Evolutionary conservation across 2,888 invertebrate species (phyloP).

Genomic region (Yponomeuta plumbellus): DNA sequence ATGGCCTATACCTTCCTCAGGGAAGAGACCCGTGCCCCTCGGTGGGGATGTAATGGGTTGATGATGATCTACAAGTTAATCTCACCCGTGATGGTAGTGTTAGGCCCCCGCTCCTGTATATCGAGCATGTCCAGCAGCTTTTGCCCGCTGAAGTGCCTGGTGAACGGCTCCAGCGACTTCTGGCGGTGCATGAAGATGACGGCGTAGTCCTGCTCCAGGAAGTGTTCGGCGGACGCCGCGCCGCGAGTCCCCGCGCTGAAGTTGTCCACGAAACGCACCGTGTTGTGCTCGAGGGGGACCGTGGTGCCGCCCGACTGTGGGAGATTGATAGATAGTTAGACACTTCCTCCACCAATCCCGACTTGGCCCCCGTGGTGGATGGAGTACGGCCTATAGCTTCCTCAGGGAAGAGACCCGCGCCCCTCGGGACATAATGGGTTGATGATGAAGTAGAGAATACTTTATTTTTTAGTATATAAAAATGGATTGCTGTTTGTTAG

Average conservation of each 20-base stretch:
- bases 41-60: too few species aligned
- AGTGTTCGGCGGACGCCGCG: conserved; percentile 96
- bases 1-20: too few species aligned
- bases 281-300: conserved; percentile 96
- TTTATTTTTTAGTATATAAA: too few species aligned
- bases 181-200: conserved; percentile 96
- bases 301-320: conserved; percentile 95
- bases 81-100: conserved; percentile 80
- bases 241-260: conserved; percentile 98
- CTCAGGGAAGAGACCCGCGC: too few species aligned
- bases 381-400: too few species aligned
- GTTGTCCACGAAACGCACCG: conserved; percentile 98
- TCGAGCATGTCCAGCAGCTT: conserved; percentile 88
- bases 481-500: too few species aligned
- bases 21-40: too few species aligned
- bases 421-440: too few species aligned
- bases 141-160: conserved; percentile 88
- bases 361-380: too few species aligned
- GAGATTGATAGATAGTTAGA: too few species aligned
- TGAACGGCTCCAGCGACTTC: conserved; percentile 94
- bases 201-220: conserved; percentile 82
- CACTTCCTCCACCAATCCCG: too few species aligned
- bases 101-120: conserved; percentile 78
- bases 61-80: background rate
- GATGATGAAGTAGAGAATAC: too few species aligned